These are phyloP conservation scores for Aphodius sticticus DNA, from an alignment of 2,888 invertebrate genomes.

Conservation along the genomic window DNA sequence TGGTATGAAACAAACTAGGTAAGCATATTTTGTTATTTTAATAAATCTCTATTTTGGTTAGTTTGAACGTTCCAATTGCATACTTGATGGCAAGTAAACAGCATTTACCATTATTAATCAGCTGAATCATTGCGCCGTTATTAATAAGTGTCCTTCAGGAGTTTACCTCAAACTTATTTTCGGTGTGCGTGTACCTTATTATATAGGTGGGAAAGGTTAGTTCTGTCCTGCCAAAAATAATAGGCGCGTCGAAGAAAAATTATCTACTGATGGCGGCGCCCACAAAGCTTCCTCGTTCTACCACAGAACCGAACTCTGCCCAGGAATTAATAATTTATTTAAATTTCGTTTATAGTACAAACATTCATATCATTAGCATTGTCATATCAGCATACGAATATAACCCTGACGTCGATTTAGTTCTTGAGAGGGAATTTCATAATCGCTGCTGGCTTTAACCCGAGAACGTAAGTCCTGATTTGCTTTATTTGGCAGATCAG, in stretches of 20 bases:
- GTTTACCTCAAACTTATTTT: slow-evolving; percentile 27
- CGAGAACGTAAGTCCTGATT: no score
- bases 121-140: neutral
- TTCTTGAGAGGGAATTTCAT: no score
- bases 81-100: neutral
- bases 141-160: slow-evolving; percentile 20
- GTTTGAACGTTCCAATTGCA: neutral
- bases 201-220: slow-evolving; percentile 29
- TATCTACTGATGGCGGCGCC: neutral
- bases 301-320: neutral
- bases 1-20: no score
- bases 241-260: slow-evolving; percentile 8
- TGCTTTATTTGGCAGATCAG: no score
- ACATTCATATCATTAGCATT: no score
- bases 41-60: neutral
- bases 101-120: neutral
- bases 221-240: slow-evolving; percentile 33
- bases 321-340: no score
- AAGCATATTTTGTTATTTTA: no score
- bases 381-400: no score
- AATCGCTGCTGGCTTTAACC: no score
- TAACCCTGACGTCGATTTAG: no score
- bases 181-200: slow-evolving; percentile 15
- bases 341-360: no score
- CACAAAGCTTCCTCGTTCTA: neutral